Base-by-base conservation (phyloP, 1,140 invertebrate species). In the Panulirus ornatus region DNA sequence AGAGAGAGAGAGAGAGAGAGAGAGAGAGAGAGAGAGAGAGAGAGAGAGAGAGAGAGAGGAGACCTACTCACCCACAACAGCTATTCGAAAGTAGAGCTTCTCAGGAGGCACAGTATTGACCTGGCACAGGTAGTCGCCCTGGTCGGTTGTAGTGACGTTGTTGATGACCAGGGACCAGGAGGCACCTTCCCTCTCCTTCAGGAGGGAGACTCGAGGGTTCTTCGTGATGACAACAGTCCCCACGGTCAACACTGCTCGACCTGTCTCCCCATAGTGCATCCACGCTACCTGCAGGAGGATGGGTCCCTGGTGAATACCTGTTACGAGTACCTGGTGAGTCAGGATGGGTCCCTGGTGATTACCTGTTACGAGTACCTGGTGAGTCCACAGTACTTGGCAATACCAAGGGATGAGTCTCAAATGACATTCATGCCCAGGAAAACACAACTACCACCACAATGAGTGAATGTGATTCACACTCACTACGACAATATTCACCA, bases 111-210 rank as follows among this genome's bases (percentile, higher is more conserved):
- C 22, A 6, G 84, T 76, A 42, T 51, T 75, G n/a, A 86, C 71
- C 47, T 86, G 70, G 30, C 84, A 86, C 70, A 73, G n/a, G 84
- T 86, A 86, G 3, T 30, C 27, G 11, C 84, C 84, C 30, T 86
- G 84, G 84, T 86, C 84, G 27, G 70, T 38, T 27, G 71, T 75
- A 14, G 84, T 51, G 44, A 86, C 84, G 42, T 86, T 86, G 3
- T 27, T 54, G 42, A 86, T 86, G 70, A 86, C n/a, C 8, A 86
- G 84, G 16, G 84, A 75, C 81, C 81, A 84, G 0, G 81, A 63
- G 0, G 47, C 30, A n/a, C 84, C 84, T 9, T 44, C 71, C 27
- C 84, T 34, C 14, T 86, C 84, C 71, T 54, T 40, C 71, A 76
- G 27, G 2, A 86, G 36, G 11, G 70, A 51, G 14, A 86, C 38